Evolutionary conservation across 1,140 invertebrate species (phyloP), one percentile per base, ranked within the genome.

Genomic region (Temnothorax longispinosus): DNA sequence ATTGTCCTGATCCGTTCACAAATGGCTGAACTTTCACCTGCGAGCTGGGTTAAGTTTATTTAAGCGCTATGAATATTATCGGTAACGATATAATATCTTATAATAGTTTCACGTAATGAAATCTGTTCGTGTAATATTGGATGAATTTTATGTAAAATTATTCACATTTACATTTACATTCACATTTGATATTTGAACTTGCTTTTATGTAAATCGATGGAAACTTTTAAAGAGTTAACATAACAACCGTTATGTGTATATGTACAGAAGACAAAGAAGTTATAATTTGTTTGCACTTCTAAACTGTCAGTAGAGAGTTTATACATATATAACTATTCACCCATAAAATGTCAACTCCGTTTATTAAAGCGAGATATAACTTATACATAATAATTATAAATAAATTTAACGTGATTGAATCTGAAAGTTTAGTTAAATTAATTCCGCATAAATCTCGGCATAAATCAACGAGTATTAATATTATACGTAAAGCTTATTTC

Each of bases 1-100:
- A 21, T 80, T 88, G 82, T 69, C 10, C 58, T 72, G 78, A 86
- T 75, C n/a, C 38, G 47, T 86, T 44, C 44, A 47, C 58, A 54
- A 64, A 75, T 56, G 67, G 18, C n/a, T 11, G 11, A 80, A 75
- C 38, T 86, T 89, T 86, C 58, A 64, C 47, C 47, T 7, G n/a
- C 38, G n/a, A 54, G n/a, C 35, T 32, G 3, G 3, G 15, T 6
- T 11, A 13, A 41, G 35, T 58, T 47, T 56, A 47, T 80, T 80
- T 35, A n/a, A 78, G 32, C 7, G 10, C 15, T 38, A 67, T 10
- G 4, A 74, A 32, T 41, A 38, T n/a, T 5, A 74, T 21, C 10
- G 11, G 10, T 21, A 11, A n/a, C 7, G 0, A 77, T 60, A 32
- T 27, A 74, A 35, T 35, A 58, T 52, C 1, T 41, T 65, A 21